A percentile compares a stretch with the other conserved stretches of the same genome.
Conservation (phyloP, 2,888 invertebrate species). For the Fragum fragum region DNA sequence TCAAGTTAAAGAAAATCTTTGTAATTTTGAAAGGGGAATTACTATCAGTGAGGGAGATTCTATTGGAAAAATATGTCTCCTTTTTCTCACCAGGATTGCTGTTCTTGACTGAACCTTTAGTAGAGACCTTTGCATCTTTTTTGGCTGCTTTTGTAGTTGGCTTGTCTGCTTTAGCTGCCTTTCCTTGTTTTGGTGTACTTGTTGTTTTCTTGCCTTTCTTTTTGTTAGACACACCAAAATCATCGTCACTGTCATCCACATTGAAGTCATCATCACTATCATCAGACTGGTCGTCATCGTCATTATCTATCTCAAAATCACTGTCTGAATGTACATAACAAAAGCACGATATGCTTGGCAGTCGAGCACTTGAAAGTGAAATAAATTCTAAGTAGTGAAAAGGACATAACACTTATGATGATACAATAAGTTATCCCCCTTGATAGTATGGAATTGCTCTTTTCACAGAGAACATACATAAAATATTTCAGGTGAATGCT, state of each 20-base stretch:
- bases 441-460: too few relatives aligned
- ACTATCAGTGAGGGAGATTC: too few relatives aligned
- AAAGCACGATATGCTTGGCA: too few relatives aligned
- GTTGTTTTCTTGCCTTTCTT: conserved; percentile 34
- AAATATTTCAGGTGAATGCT: too few relatives aligned
- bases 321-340: conserved; percentile 46
- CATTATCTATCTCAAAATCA: conserved; percentile 52
- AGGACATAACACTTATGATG: too few relatives aligned
- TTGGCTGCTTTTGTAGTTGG: background rate
- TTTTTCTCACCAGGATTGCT: background rate
- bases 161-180: conserved; percentile 4
- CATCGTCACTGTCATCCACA: conserved; percentile 66
- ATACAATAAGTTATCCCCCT: too few relatives aligned
- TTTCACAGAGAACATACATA: too few relatives aligned
- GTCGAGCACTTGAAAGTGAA: too few relatives aligned
- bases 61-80: too few relatives aligned
- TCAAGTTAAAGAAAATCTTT: too few relatives aligned
- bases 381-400: too few relatives aligned
- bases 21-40: too few relatives aligned
- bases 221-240: conserved; percentile 59
- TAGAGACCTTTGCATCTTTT: background rate
- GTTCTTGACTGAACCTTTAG: background rate
- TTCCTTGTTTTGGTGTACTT: conserved; percentile 54
- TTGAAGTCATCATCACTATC: conserved; percentile 62
- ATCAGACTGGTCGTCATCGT: conserved; percentile 47